Base-by-base conservation (phyloP, 2,113 vertebrate species). In the Syngnathus scovelli region DNA sequence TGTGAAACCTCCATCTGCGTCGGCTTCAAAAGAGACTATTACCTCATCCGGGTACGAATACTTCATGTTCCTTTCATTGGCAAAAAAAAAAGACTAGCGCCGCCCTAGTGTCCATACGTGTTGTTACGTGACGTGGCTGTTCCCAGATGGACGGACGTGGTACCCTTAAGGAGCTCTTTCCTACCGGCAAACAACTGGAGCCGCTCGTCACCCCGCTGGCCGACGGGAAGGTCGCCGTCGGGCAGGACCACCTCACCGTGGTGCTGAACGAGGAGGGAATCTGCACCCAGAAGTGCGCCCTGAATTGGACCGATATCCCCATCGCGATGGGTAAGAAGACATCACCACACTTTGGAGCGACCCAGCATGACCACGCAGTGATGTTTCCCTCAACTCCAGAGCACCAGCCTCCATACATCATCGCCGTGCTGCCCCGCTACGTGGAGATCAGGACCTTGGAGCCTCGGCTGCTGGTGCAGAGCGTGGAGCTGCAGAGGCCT, bases 291-390 rank as follows among this genome's bases (percentile, higher is more conserved):
- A 98, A 99, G 69, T 96, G 95, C 79, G 95, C 96, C 72, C 92
- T 98, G 76, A 98, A 96, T 79, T 99, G 97, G 97, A 99, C 96
- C 4, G 97, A 99, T 87, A 98, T 99, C 80, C 97, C 97, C 9
- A 95, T 96, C 77, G 94, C 95, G 36, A 98, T 99, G 96, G 96
- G 97, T 99, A 85, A 92, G 89, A 41, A n/a, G 41, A 46, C 54
- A 8, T 63, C 56, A 18, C 18, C 19, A n/a, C 16, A 39, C 27
- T 19, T 16, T 1, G 7, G 10, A 13, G 19, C 49, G 9, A 52
- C 18, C 18, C 18, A n/a, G 48, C 7, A 13, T 46, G 43, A 46
- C 43, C 43, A 46, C 12, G 13, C 12, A 15, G 43, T 46, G 13
- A 46, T 46, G 27, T 33, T 2, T 33, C 38, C 18, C 38, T 0